Conservation (phyloP, 1,140 invertebrate genomes). For the Megathymus violae region DNA sequence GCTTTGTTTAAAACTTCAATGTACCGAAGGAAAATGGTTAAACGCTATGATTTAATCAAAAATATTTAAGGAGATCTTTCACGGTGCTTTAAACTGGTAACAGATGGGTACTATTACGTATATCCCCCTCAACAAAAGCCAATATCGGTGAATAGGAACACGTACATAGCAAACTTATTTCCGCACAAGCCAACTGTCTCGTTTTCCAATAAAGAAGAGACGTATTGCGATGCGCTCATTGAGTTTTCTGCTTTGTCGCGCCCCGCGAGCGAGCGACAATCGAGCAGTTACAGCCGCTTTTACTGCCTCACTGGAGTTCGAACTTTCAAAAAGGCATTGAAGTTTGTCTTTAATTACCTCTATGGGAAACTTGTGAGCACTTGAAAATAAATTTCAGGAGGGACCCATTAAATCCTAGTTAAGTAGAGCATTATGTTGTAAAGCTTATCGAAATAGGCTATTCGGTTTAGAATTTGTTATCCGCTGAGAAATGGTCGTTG, state of each 20-base stretch:
- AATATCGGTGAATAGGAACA: conserved; percentile 65
- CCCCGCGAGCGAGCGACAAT: conserved; percentile 46
- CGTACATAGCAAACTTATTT: conserved; percentile 63
- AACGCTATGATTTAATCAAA: background rate
- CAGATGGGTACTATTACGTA: conserved; percentile 52
- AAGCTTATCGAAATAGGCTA: conserved; percentile 28
- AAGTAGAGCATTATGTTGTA: conserved; percentile 31
- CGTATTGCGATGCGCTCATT: conserved; percentile 73
- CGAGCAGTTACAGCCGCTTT: conserved; percentile 40
- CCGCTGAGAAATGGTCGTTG: conserved; percentile 22
- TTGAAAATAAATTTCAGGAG: conserved; percentile 30
- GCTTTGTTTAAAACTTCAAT: too few relatives aligned
- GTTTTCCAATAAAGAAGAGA: conserved; percentile 78
- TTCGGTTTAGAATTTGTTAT: conserved; percentile 31
- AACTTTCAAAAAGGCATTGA: conserved; percentile 13
- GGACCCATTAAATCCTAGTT: conserved; percentile 28
- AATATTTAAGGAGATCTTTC: conserved; percentile 17
- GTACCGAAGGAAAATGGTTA: too few relatives aligned
- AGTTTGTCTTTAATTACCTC: conserved; percentile 38
- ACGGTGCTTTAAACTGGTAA: conserved; percentile 36
- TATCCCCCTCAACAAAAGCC: conserved; percentile 62
- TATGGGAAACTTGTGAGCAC: conserved; percentile 27
- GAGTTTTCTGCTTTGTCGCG: conserved; percentile 73
- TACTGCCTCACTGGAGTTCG: conserved; percentile 28
- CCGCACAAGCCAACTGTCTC: conserved; percentile 70